Percentiles rank a stretch among this genome's conserved stretches.
These are phyloP conservation scores for Notolabrus celidotus DNA, from an alignment of 2,797 vertebrate species.

Conservation along the genomic window DNA sequence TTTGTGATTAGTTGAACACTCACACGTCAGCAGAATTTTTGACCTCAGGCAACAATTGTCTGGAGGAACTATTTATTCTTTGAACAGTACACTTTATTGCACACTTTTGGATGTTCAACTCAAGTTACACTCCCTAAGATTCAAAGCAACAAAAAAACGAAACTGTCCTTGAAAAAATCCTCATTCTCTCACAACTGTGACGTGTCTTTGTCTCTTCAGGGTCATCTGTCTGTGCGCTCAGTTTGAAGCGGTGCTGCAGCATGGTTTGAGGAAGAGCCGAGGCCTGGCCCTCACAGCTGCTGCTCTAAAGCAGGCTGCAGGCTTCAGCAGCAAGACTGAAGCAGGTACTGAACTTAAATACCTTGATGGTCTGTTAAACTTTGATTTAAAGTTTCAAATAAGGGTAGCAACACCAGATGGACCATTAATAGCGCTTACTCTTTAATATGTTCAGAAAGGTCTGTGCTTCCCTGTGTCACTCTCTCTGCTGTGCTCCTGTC, in stretches of 20 bases:
- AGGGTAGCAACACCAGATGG: constrained; percentile 53
- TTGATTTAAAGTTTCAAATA: background rate
- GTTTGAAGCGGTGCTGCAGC: constrained; percentile 96
- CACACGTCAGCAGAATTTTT: no score
- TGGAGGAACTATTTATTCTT: no score
- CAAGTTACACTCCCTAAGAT: no score
- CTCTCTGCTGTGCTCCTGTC: no score
- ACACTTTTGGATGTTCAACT: no score
- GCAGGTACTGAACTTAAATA: constrained; percentile 83
- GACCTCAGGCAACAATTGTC: no score
- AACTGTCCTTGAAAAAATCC: background rate
- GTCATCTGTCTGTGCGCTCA: constrained; percentile 98
- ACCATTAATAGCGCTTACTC: background rate
- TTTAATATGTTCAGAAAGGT: constrained; percentile 41
- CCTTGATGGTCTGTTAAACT: background rate
- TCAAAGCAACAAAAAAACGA: no score
- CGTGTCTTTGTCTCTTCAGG: constrained; percentile 80
- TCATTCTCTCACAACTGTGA: background rate
- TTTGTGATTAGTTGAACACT: no score
- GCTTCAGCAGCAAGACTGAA: constrained; percentile 94
- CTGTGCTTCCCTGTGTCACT: constrained; percentile 22
- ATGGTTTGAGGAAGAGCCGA: constrained; percentile 93
- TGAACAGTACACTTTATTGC: no score
- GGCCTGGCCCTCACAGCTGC: constrained; percentile 95
- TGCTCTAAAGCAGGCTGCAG: constrained; percentile 95